Conservation (phyloP, 2,888 invertebrate species). For the Plutella xylostella region DNA sequence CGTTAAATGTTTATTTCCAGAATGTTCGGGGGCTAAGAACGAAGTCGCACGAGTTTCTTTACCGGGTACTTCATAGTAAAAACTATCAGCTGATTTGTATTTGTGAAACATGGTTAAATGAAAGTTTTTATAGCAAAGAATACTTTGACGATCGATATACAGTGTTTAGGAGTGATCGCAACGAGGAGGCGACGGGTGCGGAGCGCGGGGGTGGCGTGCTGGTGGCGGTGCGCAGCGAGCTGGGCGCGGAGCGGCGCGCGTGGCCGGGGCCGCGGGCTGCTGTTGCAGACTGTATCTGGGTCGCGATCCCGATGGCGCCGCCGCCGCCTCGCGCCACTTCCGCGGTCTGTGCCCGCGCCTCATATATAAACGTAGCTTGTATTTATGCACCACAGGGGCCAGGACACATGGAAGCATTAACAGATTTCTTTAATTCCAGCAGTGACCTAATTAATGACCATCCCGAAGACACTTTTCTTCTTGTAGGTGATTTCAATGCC, state of each 20-base stretch:
- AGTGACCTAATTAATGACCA: constrained; percentile 5
- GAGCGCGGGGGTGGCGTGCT: constrained; percentile 1
- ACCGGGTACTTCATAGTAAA: too few species aligned
- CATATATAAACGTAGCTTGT: background rate
- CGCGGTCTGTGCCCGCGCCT: background rate
- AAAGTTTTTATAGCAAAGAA: too few species aligned
- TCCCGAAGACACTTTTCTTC: constrained; percentile 6
- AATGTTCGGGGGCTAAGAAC: too few species aligned
- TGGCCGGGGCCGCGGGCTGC: background rate
- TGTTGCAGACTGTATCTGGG: background rate
- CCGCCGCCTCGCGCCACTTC: too few species aligned
- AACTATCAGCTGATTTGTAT: too few species aligned
- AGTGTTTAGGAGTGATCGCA: background rate
- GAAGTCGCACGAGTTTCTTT: too few species aligned
- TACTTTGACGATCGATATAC: background rate
- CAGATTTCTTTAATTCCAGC: constrained; percentile 4
- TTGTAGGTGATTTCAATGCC: constrained; percentile 11
- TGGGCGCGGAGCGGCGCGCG: background rate
- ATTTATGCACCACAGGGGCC: background rate
- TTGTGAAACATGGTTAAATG: too few species aligned
- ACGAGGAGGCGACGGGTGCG: background rate
- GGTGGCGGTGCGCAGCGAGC: background rate
- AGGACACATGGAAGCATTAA: background rate
- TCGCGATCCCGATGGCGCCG: background rate
- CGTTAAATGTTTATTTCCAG: too few species aligned